Evolutionary conservation across 2,888 invertebrate species (phyloP), one percentile per base, ranked within the genome.

Genomic region (Amblyteles armatorius): DNA sequence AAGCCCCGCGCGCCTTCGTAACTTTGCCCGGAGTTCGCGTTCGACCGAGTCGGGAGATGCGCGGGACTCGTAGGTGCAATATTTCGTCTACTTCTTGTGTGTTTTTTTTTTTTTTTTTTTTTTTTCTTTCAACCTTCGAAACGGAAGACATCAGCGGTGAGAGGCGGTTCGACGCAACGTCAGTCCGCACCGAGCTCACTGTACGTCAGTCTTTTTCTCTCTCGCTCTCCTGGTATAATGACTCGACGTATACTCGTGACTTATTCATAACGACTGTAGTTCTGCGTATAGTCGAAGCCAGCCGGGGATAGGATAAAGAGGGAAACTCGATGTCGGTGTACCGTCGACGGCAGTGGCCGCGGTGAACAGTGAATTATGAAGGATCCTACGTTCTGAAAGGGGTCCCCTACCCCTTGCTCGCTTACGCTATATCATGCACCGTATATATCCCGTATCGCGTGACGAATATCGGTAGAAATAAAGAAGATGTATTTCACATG

Each of bases 321-420:
- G 83, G 83, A 81, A 83, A 76, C 11, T 26, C 71, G 52, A 71
- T 71, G 48, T 19, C 44, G 48, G 16, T 13, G 65, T n/a, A 77
- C 48, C 60, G 71, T 65, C 76, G 77, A 52, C 63, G 78, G 78
- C 65, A 73, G 74, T 79, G 74, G 71, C 83, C 71, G 67, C 40
- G 63, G 80, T 22, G 77, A 68, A 55, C 73, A 60, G 77, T 84
- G 78, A 84, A 84, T 84, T 78, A 84, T 81, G 60, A 81, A 84
- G 69, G 73, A 81, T 57, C 67, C 40, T 22, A 84, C 57, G 73
- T 68, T 68, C 73, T 63, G 73, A 83, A 83, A 80, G 81, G 82
- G 81, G 74, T 86, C 82, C 77, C 83, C 82, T 83, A 76, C 82
- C 80, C 77, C 69, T 81, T 79, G 78, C 65, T 73, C 65, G 76